These are phyloP conservation scores for Beris morrisii DNA, from an alignment of 2,888 invertebrate species.

Conservation along the genomic window DNA sequence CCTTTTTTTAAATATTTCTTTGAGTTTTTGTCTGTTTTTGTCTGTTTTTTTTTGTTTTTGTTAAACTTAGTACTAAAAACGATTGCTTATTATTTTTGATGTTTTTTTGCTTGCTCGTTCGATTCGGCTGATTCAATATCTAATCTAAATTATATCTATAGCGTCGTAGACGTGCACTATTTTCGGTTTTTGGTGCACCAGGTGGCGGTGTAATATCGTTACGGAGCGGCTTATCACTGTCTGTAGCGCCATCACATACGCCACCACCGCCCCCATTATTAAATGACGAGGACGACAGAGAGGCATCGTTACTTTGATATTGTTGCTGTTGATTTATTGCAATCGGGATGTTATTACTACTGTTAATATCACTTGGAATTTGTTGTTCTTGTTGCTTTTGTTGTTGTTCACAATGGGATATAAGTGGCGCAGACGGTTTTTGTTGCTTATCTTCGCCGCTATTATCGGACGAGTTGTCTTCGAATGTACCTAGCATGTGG, in stretches of 20 bases:
- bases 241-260: slow-evolving; percentile 1
- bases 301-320: not conserved
- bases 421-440: no score
- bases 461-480: slow-evolving; percentile 49
- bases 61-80: no score
- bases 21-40: no score
- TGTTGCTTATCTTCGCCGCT: slow-evolving; percentile 45
- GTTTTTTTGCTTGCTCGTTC: no score
- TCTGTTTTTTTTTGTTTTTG: no score
- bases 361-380: slow-evolving; percentile 21
- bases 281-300: slow-evolving; percentile 4
- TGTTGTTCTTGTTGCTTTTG: slow-evolving; percentile 34
- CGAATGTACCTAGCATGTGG: slow-evolving; percentile 54
- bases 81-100: no score
- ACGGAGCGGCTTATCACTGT: slow-evolving; percentile 43
- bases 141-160: slow-evolving; percentile 43
- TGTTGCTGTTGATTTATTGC: slow-evolving; percentile 1
- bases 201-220: slow-evolving; percentile 54
- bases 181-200: slow-evolving; percentile 54
- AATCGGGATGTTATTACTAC: slow-evolving; percentile 16
- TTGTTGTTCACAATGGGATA: slow-evolving; percentile 11
- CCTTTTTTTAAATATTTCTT: no score
- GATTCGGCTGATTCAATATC: not conserved
- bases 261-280: slow-evolving; percentile 15
- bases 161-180: slow-evolving; percentile 54